These are phyloP conservation scores for Protobothrops mucrosquamatus DNA, from an alignment of 2,113 vertebrate species.

Conservation along the genomic window DNA sequence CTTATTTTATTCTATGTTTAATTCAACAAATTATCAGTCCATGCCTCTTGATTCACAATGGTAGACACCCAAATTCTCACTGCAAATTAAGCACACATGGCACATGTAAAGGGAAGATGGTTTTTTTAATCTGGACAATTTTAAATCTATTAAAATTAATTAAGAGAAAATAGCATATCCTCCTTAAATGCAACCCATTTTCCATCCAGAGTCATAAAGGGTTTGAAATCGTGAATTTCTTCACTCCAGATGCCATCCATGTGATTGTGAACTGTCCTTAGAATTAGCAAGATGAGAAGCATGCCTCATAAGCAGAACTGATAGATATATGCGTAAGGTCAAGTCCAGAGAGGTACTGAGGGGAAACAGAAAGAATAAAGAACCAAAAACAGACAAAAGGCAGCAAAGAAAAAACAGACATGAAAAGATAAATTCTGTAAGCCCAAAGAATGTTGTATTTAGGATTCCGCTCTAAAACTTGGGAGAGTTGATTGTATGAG, in stretches of 20 bases:
- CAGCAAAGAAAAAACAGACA: neutral
- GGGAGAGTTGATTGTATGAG: neutral
- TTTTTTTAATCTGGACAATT: neutral
- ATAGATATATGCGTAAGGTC: neutral
- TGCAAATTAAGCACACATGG: neutral
- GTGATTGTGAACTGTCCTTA: neutral
- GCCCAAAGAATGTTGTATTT: neutral
- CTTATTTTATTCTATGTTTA: neutral
- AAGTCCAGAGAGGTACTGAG: neutral
- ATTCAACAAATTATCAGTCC: neutral
- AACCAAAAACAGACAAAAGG: neutral
- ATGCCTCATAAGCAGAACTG: neutral
- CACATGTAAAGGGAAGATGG: neutral
- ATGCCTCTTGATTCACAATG: neutral
- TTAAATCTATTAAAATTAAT: neutral
- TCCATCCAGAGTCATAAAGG: neutral
- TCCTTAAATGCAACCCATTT: neutral
- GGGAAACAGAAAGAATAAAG: neutral
- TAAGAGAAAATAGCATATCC: neutral
- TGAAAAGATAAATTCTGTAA: neutral
- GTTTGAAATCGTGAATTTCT: neutral
- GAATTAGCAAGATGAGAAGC: neutral
- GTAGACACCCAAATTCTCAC: neutral
- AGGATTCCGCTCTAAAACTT: neutral
- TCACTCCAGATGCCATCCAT: neutral